Evolutionary conservation across 2,113 vertebrate species (phyloP), one percentile per base, ranked within the genome.

Genomic region (Bubo bubo): DNA sequence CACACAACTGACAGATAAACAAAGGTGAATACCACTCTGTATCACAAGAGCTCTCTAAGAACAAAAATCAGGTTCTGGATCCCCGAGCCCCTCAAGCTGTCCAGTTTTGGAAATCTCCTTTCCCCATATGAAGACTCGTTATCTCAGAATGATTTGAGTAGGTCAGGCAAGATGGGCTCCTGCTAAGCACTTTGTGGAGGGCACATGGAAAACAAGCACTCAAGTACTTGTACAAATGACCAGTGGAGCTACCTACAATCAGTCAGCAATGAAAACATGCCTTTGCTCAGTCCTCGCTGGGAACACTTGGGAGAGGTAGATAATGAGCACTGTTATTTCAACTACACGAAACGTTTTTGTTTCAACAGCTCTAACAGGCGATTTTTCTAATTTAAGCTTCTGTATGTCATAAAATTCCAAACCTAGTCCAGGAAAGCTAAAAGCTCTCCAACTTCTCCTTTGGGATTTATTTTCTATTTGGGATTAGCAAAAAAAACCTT

Each of bases 301-400:
- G 72, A 60, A 76, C 39, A 79, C 35, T 41, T 21, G 8, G 87
- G 28, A 41, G 34, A 13, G 17, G 28, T 4, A 86, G 58, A 58
- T 19, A 50, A 37, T 1, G 6, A 94, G 34, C 39, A 34, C 66
- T 72, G 26, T 23, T 56, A 59, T 32, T 75, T 47, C 64, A 84
- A 18, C 15, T 50, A 26, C 10, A 34, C 7, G 13, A 88, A 92
- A 62, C 2, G 0, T 18, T 71, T 86, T n/a, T 0, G 1, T 35
- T 86, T 58, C 49, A 79, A 62, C 50, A 28, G 56, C 39, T 58
- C 72, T 56, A 71, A 56, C 8, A 59, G 59, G 24, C 6, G 1
- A 18, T 56, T 90, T 83, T 71, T 68, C 66, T 32, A 49, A 49
- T 55, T 66, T n/a, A 80, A 88, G 66, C 8, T 50, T 74, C 59